These are phyloP conservation scores for Pterostichus madidus DNA, from an alignment of 2,888 invertebrate genomes.

Conservation along the genomic window DNA sequence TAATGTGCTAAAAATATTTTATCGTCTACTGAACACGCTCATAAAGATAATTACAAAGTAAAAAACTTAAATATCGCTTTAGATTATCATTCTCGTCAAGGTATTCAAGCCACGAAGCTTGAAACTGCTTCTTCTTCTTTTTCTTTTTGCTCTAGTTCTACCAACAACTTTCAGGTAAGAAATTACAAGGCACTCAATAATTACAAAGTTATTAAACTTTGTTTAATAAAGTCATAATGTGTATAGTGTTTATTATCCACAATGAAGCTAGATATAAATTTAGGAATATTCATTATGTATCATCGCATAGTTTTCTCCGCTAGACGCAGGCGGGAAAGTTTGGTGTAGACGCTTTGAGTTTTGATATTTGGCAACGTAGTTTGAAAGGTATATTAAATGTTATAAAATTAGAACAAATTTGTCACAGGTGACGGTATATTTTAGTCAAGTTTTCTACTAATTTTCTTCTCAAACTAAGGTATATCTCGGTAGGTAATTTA, in stretches of 20 bases:
- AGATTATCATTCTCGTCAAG: constrained; percentile 29
- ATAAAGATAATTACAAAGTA: constrained; percentile 38
- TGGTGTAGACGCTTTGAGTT: background rate
- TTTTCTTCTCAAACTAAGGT: no score
- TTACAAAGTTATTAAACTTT: constrained; percentile 35
- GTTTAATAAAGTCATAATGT: constrained; percentile 40
- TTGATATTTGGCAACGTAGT: background rate
- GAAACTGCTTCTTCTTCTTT: background rate
- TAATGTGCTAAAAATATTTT: constrained; percentile 45
- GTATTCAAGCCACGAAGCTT: constrained; percentile 40
- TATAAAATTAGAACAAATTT: no score
- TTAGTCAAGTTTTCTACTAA: no score
- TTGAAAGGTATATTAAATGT: no score
- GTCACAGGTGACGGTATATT: no score
- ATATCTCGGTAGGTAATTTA: no score
- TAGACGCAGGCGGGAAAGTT: background rate
- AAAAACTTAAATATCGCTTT: constrained; percentile 24
- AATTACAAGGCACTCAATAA: constrained; percentile 28
- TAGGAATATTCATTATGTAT: constrained; percentile 15
- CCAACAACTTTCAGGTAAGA: constrained; percentile 42
- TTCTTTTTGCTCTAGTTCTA: constrained; percentile 1
- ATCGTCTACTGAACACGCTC: constrained; percentile 23
- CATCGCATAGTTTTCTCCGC: constrained; percentile 9
- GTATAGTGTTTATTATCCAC: constrained; percentile 19
- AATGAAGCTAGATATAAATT: background rate